Evolutionary conservation across 2,113 vertebrate genomes (phyloP), one percentile per base, ranked within the genome.

Genomic region (Macroglossus sobrinus): DNA sequence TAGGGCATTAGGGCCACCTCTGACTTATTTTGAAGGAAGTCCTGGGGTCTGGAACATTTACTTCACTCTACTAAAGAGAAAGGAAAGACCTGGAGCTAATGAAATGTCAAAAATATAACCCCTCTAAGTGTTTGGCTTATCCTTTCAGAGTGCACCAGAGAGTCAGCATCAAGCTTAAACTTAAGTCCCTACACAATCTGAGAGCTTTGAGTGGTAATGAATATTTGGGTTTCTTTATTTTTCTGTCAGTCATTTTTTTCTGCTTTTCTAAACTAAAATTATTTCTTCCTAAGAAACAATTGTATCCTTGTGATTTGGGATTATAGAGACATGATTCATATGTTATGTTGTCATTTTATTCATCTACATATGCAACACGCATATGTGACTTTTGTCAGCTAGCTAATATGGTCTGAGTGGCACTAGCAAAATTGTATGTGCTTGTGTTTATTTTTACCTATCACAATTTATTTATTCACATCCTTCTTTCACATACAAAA

Each of bases 21-120:
- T 91, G 15, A 16, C n/a, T 82, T 81, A 66, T 40, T 71, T 89
- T 82, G 68, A 86, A 86, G 8, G 33, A 5, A 75, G 13, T 18
- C 18, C 43, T 57, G 57, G 4, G 57, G 86, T 85, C 10, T 93
- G 1, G 35, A 63, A 78, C 21, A 45, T 91, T 45, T 30, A 35
- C 24, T 61, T 78, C 38, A n/a, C 18, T 89, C 26, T 86, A 43
- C 12, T 55, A 18, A 75, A 92, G 87, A 76, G 7, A 47, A 94
- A 81, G 10, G 28, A 63, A 88, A 76, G 9, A 64, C 66, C 22
- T 55, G 15, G 33, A 7, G 28, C 24, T 79, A 94, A 92, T 89
- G 33, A 94, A 91, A 86, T 95, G 82, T 92, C 64, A 92, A 84
- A 92, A 87, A 24, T 57, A 21, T 57, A 90, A 19, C 59, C 53